Evolutionary conservation across 2,113 vertebrate genomes (phyloP), one percentile per base, ranked within the genome.

Genomic region (Myotis davidii): DNA sequence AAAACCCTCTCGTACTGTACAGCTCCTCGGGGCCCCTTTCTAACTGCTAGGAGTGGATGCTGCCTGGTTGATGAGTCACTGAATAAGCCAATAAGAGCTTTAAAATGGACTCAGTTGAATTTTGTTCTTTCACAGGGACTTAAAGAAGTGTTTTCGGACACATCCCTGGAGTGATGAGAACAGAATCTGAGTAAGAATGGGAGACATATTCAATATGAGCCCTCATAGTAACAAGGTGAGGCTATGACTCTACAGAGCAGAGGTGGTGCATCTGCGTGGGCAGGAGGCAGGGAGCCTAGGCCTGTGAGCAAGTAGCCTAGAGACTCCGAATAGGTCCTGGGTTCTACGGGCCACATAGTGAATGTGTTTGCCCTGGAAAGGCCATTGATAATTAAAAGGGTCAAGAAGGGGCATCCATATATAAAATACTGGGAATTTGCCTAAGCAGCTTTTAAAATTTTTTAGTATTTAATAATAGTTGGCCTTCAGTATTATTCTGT

Each of bases 161-260:
- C 6, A 52, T 65, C 1, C 3, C 39, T 54, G 27, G 85, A 88
- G 67, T 67, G 9, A 61, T 18, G 18, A 42, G 56, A 73, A 32
- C 3, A 86, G 16, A 91, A 85, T 74, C 34, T 42, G 9, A 77
- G 5, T 34, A 20, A 85, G 39, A 94, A 83, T 39, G 23, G 10
- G 23, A 78, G 42, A 67, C 9, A 1, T 6, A 4, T n/a, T 70
- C 14, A 52, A 90, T 34, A 3, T 3, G 45, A 88, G 48, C 25
- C 48, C 23, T 10, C 3, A 5, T 0, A 83, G 16, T 45, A 70
- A 65, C 1, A 8, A 6, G 4, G 23, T 2, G 25, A 61, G 25
- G 34, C 52, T 37, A 72, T 52, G 52, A 56, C 9, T 56, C 27
- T 23, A 8, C 2, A 42, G 20, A 42, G 29, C 9, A 74, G 37